Percentiles rank a stretch among this genome's conserved stretches.
Conservation (phyloP, 1,140 invertebrate species). For the Epicauta chinensis region DNA sequence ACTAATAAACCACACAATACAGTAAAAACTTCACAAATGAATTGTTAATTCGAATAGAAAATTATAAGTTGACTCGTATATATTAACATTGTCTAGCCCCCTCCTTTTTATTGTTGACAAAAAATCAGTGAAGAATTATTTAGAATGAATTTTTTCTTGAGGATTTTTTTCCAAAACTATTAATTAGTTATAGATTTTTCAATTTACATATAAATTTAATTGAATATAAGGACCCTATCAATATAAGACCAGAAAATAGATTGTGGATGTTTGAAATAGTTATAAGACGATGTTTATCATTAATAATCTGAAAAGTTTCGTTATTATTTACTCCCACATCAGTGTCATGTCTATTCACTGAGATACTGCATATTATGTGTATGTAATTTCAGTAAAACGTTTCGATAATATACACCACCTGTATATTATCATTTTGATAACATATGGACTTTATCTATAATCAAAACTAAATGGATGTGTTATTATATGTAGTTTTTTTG, state of each 20-base stretch:
- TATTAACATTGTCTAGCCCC: slow-evolving; percentile 9
- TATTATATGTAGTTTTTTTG: slow-evolving; percentile 7
- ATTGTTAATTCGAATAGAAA: slow-evolving; percentile 4
- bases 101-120: slow-evolving; percentile 5
- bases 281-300: neutral
- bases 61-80: slow-evolving; percentile 8
- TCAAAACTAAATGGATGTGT: slow-evolving; percentile 4
- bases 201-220: too few species aligned
- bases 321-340: slow-evolving; percentile 9
- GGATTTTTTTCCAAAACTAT: too few species aligned
- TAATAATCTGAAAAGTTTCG: slow-evolving; percentile 7
- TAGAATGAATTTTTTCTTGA: too few species aligned
- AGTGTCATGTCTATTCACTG: slow-evolving; percentile 8
- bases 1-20: neutral
- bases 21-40: slow-evolving; percentile 1
- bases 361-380: slow-evolving; percentile 6
- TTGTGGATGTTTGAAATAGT: too few species aligned
- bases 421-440: slow-evolving; percentile 4
- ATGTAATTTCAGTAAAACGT: slow-evolving; percentile 11
- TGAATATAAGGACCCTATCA: too few species aligned
- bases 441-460: slow-evolving; percentile 9
- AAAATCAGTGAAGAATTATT: too few species aligned
- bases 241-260: too few species aligned
- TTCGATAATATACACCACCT: slow-evolving; percentile 10
- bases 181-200: too few species aligned